phyloP scores from a whole-genome alignment of 2,797 vertebrate species.

The Xenopus petersii region DNA sequence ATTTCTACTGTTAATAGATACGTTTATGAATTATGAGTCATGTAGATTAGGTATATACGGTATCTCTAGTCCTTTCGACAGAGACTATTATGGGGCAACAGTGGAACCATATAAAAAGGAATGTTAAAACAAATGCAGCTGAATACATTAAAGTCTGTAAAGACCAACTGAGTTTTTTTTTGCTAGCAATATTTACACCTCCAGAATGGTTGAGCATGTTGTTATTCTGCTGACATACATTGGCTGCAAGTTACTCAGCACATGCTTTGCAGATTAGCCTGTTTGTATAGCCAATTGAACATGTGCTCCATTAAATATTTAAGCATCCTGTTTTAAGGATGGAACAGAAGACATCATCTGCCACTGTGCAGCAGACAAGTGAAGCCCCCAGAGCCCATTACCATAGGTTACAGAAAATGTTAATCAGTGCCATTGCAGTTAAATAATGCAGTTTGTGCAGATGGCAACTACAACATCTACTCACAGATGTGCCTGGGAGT shows the following conservation, averaged over 20 bases:
- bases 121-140: no score
- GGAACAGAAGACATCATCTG: constrained; percentile 80
- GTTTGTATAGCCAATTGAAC: constrained; percentile 85
- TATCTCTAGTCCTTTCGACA: no score
- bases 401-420: constrained; percentile 83
- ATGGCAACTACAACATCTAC: constrained; percentile 75
- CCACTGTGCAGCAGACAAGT: constrained; percentile 74
- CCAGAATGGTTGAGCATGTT: constrained; percentile 58
- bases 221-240: constrained; percentile 70
- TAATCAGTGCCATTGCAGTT: constrained; percentile 80
- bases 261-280: constrained; percentile 85
- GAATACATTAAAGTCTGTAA: no score
- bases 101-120: no score
- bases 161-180: constrained; percentile 3
- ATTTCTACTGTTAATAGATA: no score
- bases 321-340: constrained; percentile 78
- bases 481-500: constrained; percentile 74
- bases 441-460: constrained; percentile 86
- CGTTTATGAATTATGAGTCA: no score
- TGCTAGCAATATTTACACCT: constrained; percentile 50
- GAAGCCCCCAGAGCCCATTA: constrained; percentile 80
- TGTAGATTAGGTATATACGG: no score
- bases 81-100: no score
- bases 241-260: constrained; percentile 75
- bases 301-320: constrained; percentile 88